A percentile compares a stretch with the other conserved stretches of the same genome.
Conservation (phyloP, 2,888 invertebrate genomes). For the Amblyjoppa proteus region DNA sequence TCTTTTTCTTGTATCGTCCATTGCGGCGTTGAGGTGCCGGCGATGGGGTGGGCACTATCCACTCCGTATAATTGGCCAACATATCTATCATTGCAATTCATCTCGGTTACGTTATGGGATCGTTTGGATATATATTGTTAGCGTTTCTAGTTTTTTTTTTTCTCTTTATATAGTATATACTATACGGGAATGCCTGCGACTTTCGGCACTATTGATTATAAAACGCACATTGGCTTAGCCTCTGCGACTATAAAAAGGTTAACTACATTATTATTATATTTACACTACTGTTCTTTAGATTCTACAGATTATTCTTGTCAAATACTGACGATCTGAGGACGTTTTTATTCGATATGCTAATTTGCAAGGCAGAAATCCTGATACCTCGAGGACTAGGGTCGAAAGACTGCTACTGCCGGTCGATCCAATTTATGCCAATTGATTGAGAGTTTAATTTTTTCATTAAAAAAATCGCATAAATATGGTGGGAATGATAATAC, state of each 20-base stretch:
- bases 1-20: conserved; percentile 85
- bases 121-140: conserved; percentile 14
- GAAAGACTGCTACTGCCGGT: conserved; percentile 42
- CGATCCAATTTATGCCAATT: conserved; percentile 4
- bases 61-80: conserved; percentile 83
- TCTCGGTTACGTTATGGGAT: conserved; percentile 61
- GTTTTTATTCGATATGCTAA: conserved; percentile 27
- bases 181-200: conserved; percentile 41
- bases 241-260: conserved; percentile 49
- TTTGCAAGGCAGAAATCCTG: conserved; percentile 52
- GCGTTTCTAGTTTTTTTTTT: conserved; percentile 36
- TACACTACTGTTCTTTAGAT: conserved; percentile 40
- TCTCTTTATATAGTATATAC: conserved; percentile 13
- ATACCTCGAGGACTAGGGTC: conserved; percentile 28
- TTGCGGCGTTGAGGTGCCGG: conserved; percentile 78
- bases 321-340: conserved; percentile 43
- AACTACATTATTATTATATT: conserved; percentile 49
- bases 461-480: no score
- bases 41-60: conserved; percentile 80
- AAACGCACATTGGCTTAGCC: conserved; percentile 26
- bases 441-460: neutral
- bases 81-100: conserved; percentile 79
- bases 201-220: conserved; percentile 32
- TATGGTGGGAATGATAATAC: no score
- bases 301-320: conserved; percentile 29